Conservation (phyloP, 2,888 invertebrate species). For the Pristionchus japonicus region DNA sequence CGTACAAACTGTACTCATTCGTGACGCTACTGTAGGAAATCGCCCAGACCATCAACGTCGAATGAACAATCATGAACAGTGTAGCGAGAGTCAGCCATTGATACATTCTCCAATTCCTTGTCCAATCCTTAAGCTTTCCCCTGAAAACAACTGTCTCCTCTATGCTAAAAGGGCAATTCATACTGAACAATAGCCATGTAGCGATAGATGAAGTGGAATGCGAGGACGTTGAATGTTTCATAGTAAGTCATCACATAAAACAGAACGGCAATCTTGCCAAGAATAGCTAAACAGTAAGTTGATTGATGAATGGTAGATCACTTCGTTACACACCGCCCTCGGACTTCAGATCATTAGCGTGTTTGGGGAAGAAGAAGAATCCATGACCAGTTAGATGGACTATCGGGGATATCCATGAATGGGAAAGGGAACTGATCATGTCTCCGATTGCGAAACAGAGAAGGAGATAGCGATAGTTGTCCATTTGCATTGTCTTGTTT, state of each 20-base stretch:
- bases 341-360: not conserved
- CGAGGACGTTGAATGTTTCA: not conserved
- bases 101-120: not conserved
- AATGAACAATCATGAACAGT: not conserved
- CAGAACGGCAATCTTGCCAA: not conserved
- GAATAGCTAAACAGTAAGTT: not conserved
- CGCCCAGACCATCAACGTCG: not conserved
- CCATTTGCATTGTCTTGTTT: not conserved
- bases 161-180: not conserved
- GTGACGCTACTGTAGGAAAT: not conserved
- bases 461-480: constrained; percentile 5
- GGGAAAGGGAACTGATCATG: not conserved
- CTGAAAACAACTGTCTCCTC: not conserved
- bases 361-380: constrained; percentile 19
- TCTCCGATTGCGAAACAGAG: not conserved
- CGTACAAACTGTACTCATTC: not conserved
- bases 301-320: not conserved
- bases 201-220: constrained; percentile 14
- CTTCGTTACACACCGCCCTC: not conserved
- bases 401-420: not conserved
- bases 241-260: not conserved
- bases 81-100: not conserved
- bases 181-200: not conserved
- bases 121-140: not conserved
- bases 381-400: not conserved